Percentiles rank a stretch among this genome's conserved stretches.
These are phyloP conservation scores for Hydractinia echinata DNA, from an alignment of 30 jellyfish, hydroid and myxozoan species.

Conservation along the genomic window DNA sequence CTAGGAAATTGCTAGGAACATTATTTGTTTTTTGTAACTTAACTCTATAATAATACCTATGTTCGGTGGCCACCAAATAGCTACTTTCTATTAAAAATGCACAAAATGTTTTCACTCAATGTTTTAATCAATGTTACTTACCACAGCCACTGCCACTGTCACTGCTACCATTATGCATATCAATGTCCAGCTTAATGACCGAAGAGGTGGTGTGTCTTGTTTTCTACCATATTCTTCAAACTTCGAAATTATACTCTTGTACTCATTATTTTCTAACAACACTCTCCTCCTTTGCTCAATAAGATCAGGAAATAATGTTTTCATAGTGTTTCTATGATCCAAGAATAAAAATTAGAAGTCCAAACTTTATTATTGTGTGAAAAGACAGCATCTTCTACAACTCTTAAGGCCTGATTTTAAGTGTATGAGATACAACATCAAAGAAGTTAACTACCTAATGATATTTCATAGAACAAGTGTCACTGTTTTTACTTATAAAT, in stretches of 20 bases:
- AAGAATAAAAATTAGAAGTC: neutral
- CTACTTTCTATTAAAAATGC: too few relatives aligned
- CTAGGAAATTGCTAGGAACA: neutral
- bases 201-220: constrained; percentile 24
- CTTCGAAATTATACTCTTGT: constrained; percentile 24
- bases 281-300: constrained; percentile 39
- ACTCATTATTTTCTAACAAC: constrained; percentile 26
- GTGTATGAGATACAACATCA: too few relatives aligned
- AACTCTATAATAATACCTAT: too few relatives aligned
- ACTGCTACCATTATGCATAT: constrained; percentile 42
- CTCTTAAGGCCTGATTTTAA: neutral
- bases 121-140: constrained; percentile 12
- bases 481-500: too few relatives aligned
- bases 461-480: too few relatives aligned
- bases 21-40: too few relatives aligned
- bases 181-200: constrained; percentile 20
- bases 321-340: constrained; percentile 51
- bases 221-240: constrained; percentile 47
- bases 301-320: constrained; percentile 43
- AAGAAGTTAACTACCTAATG: too few relatives aligned
- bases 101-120: too few relatives aligned
- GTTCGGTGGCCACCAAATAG: too few relatives aligned
- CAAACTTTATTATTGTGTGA: neutral
- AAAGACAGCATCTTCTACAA: neutral
- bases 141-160: constrained; percentile 62